Evolutionary conservation across 2,888 invertebrate species (phyloP).

Genomic region (Cheilosia impressa): DNA sequence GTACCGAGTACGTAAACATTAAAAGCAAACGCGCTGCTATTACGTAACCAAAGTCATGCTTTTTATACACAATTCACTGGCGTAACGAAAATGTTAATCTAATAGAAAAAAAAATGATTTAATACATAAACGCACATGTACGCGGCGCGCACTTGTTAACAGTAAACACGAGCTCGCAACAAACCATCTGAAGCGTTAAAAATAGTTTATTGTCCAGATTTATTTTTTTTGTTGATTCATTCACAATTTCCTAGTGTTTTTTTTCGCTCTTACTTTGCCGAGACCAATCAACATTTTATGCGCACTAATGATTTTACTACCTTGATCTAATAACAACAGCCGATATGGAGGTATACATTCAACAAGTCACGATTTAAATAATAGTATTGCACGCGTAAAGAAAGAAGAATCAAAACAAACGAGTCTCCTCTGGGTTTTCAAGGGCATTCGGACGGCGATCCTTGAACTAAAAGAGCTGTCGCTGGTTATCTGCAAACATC

Average conservation of each 20-base stretch:
- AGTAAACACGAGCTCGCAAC: background rate
- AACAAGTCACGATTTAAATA: slow-evolving; percentile 48
- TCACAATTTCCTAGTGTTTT: slow-evolving; percentile 43
- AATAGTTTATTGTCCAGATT: slow-evolving; percentile 43
- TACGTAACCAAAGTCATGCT: slow-evolving; percentile 45
- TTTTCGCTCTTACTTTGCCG: slow-evolving; percentile 8
- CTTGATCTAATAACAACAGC: slow-evolving; percentile 33
- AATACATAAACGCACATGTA: slow-evolving; percentile 23
- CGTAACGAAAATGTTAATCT: slow-evolving; percentile 62
- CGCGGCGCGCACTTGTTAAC: slow-evolving; percentile 12
- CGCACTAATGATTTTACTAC: slow-evolving; percentile 47
- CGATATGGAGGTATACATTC: slow-evolving; percentile 28
- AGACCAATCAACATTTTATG: slow-evolving; percentile 55
- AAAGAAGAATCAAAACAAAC: slow-evolving; percentile 26
- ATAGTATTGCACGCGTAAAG: slow-evolving; percentile 7
- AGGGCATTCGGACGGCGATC: slow-evolving; percentile 45
- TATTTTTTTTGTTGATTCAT: slow-evolving; percentile 10
- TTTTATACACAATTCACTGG: slow-evolving; percentile 20
- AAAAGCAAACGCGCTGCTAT: slow-evolving; percentile 8
- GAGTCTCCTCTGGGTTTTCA: slow-evolving; percentile 14
- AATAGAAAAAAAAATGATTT: slow-evolving; percentile 41
- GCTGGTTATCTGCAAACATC: slow-evolving; percentile 14
- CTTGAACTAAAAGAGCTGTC: slow-evolving; percentile 42
- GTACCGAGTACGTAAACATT: background rate
- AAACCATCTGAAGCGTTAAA: slow-evolving; percentile 55